A percentile compares a stretch with the other conserved stretches of the same genome.
phyloP scores from a whole-genome alignment of 2,888 invertebrate species.

The Drosophila gaucha region DNA sequence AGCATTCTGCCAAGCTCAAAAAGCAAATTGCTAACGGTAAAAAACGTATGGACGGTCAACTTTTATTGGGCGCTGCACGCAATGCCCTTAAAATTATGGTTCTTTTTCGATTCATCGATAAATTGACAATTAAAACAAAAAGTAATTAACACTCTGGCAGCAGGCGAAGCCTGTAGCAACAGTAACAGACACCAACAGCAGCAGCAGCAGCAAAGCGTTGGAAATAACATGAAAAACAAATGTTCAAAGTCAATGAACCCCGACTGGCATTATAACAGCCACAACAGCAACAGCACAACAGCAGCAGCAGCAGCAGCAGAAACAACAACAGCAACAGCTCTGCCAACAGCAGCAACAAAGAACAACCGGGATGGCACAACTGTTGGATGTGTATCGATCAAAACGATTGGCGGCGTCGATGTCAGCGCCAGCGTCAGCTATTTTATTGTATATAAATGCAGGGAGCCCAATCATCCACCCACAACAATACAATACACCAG shows the following conservation, averaged over 20 bases:
- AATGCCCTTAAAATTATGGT: not conserved
- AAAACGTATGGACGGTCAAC: too few relatives aligned
- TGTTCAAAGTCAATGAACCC: conserved; percentile 70
- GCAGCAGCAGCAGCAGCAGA: conserved; percentile 6
- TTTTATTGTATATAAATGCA: conserved; percentile 36
- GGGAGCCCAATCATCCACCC: conserved; percentile 22
- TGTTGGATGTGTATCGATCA: conserved; percentile 50
- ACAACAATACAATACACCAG: conserved; percentile 25
- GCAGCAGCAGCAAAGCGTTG: conserved; percentile 28
- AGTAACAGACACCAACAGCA: conserved; percentile 6
- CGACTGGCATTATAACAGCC: conserved; percentile 34
- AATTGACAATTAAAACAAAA: conserved; percentile 73
- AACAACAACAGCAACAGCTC: not conserved
- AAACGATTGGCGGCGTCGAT: conserved; percentile 41
- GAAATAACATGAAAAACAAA: conserved; percentile 51
- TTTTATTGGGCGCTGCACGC: not conserved
- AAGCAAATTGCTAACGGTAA: not conserved
- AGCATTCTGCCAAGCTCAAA: not conserved
- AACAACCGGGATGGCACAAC: conserved; percentile 40
- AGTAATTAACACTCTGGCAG: conserved; percentile 66
- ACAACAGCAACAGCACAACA: conserved; percentile 11
- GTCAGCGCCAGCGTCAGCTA: conserved; percentile 6
- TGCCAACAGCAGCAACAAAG: conserved; percentile 14
- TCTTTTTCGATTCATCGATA: conserved; percentile 31
- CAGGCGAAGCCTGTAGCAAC: conserved; percentile 23